Conservation (phyloP, 2,888 invertebrate species). For the Ophioninae sp. region DNA sequence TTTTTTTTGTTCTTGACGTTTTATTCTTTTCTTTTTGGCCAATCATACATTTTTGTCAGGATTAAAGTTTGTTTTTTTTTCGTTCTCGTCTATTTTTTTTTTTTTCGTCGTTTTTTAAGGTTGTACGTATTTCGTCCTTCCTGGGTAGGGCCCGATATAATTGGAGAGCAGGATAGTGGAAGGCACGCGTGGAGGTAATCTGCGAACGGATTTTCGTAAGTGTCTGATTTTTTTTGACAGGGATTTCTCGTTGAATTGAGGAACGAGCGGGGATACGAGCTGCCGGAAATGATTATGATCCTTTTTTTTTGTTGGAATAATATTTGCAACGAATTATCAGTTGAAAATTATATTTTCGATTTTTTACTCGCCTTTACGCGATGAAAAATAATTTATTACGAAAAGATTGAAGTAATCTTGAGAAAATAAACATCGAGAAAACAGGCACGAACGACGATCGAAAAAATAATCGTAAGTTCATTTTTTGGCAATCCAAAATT, state of each 20-base stretch:
- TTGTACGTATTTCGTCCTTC: constrained; percentile 65
- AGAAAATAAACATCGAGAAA: too few relatives aligned
- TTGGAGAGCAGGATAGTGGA: constrained; percentile 72
- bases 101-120: constrained; percentile 36
- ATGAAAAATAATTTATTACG: too few relatives aligned
- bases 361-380: too few relatives aligned
- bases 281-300: constrained; percentile 11
- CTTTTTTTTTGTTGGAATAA: too few relatives aligned
- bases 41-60: constrained; percentile 74
- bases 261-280: constrained; percentile 1
- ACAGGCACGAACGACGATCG: too few relatives aligned
- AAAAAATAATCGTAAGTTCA: too few relatives aligned
- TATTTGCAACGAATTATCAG: too few relatives aligned
- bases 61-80: constrained; percentile 31
- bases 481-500: too few relatives aligned
- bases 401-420: too few relatives aligned
- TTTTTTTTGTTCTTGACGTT: too few relatives aligned
- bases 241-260: constrained; percentile 2
- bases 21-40: constrained; percentile 66
- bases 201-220: constrained; percentile 55
- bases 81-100: constrained; percentile 20
- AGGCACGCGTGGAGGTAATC: constrained; percentile 64
- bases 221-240: constrained; percentile 33
- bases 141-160: constrained; percentile 66
- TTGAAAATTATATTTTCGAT: too few relatives aligned